Conservation (phyloP, 2,888 invertebrate genomes). For the Spisula subtruncata region DNA sequence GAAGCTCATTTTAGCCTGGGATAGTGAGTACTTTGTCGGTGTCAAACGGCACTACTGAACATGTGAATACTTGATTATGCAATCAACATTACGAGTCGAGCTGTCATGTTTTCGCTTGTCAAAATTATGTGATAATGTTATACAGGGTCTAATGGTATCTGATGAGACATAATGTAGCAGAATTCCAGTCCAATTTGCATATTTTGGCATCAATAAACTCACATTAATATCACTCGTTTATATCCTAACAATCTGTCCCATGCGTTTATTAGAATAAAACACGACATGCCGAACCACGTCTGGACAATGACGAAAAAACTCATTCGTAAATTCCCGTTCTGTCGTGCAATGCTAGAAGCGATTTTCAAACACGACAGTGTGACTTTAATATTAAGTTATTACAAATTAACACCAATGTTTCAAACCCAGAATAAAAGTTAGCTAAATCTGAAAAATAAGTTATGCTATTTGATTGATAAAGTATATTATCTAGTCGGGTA, state of each 20-base stretch:
- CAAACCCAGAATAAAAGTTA: no score
- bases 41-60: background rate
- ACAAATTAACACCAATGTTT: no score
- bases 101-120: background rate
- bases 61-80: background rate
- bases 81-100: background rate
- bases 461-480: no score
- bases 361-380: no score
- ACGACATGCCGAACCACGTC: background rate
- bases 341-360: no score
- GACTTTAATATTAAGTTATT: no score
- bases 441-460: no score
- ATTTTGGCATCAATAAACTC: background rate
- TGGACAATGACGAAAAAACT: background rate
- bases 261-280: background rate
- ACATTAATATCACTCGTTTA: background rate
- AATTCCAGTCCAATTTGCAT: background rate
- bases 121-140: background rate
- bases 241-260: background rate
- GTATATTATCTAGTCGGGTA: no score
- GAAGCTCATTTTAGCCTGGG: background rate
- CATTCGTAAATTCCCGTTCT: no score
- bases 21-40: background rate
- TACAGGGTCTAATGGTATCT: background rate
- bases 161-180: background rate